Percentiles rank a stretch among this genome's conserved stretches.
phyloP scores from a whole-genome alignment of 2,113 vertebrate genomes.

The Leptocoma aspasia region DNA sequence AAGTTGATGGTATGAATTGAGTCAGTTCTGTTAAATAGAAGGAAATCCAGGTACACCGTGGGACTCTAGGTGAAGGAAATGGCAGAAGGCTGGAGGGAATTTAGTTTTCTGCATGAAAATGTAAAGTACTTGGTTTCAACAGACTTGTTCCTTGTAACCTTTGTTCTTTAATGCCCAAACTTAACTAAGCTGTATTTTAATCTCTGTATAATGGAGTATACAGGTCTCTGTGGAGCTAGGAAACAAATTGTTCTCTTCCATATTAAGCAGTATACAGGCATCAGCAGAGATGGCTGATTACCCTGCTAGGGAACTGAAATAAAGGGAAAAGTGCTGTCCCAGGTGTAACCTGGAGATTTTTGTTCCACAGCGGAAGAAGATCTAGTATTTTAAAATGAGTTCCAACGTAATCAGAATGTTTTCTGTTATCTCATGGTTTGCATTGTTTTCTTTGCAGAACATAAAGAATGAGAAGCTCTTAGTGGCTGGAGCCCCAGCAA shows the following conservation, averaged over 20 bases:
- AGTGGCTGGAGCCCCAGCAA: not conserved
- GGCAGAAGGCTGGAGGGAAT: not conserved
- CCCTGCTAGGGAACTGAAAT: not conserved
- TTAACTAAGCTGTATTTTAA: not conserved
- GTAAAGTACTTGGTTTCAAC: not conserved
- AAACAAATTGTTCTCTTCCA: not conserved
- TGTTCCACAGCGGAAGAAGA: not conserved
- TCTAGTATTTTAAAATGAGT: not conserved
- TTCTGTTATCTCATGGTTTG: not conserved
- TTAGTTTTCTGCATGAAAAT: not conserved
- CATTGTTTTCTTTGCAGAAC: not conserved
- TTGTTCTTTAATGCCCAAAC: not conserved
- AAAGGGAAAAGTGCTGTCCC: not conserved
- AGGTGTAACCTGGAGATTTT: not conserved
- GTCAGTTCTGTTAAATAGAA: not conserved
- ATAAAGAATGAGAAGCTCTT: not conserved
- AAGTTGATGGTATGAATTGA: not conserved
- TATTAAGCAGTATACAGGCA: not conserved
- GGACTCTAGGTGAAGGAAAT: not conserved
- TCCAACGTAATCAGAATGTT: not conserved
- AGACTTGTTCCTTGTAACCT: not conserved
- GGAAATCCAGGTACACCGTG: not conserved
- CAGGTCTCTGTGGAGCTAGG: not conserved
- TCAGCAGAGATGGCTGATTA: not conserved
- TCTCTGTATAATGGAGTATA: not conserved